A percentile compares a stretch with the other conserved stretches of the same genome.
Evolutionary conservation across 2,113 vertebrate species (phyloP).

Genomic region (Brienomyrus brachyistius): DNA sequence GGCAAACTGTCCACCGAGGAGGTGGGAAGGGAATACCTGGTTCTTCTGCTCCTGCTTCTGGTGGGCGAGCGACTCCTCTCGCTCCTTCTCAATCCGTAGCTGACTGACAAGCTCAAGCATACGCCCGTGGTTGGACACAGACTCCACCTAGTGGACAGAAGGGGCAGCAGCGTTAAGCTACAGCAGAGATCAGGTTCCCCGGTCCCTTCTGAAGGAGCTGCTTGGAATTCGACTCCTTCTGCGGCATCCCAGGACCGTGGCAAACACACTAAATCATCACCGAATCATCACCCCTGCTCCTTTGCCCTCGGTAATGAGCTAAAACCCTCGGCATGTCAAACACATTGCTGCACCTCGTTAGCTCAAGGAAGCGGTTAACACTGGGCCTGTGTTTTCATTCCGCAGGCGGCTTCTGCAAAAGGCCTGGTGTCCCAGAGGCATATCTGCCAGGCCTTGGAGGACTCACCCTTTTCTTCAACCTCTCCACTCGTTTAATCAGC

Average conservation of each 20-base stretch:
- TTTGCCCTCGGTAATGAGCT: slow-evolving; percentile 24
- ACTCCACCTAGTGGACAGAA: slow-evolving; percentile 83
- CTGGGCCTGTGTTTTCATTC: slow-evolving; percentile 72
- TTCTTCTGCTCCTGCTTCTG: slow-evolving; percentile 95
- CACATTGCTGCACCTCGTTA: slow-evolving; percentile 53
- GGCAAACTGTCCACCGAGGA: background rate
- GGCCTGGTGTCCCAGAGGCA: slow-evolving; percentile 45
- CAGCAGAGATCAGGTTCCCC: slow-evolving; percentile 11
- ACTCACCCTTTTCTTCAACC: slow-evolving; percentile 88
- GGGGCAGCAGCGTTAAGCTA: slow-evolving; percentile 5
- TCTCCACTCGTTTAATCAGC: slow-evolving; percentile 87
- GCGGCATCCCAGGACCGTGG: slow-evolving; percentile 27
- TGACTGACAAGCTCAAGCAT: slow-evolving; percentile 93
- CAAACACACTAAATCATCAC: slow-evolving; percentile 40
- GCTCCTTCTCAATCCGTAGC: slow-evolving; percentile 87
- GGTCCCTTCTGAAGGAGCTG: slow-evolving; percentile 21
- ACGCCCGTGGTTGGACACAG: slow-evolving; percentile 85
- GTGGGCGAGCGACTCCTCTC: slow-evolving; percentile 79
- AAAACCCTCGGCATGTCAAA: slow-evolving; percentile 53
- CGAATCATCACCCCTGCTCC: slow-evolving; percentile 27
- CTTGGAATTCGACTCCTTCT: slow-evolving; percentile 40
- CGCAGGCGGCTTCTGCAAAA: slow-evolving; percentile 45
- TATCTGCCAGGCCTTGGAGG: slow-evolving; percentile 30
- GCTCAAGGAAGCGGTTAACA: slow-evolving; percentile 45
- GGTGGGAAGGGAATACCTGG: slow-evolving; percentile 63